Conservation (phyloP, 2,113 vertebrate genomes). For the Dolichotis patagonum region DNA sequence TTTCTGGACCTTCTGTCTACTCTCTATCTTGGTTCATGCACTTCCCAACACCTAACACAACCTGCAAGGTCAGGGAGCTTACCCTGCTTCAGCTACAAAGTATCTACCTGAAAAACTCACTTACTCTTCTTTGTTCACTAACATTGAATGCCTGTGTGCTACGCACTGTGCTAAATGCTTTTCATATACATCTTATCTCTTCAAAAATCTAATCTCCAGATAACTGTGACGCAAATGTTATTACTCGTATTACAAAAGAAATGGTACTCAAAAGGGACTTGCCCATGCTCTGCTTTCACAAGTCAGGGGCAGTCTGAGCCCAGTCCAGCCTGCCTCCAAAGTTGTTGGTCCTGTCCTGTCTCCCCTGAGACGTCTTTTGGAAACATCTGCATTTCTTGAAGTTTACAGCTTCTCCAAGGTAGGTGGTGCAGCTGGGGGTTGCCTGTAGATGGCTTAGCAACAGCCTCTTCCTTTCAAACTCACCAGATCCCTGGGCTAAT, state of each 20-base stretch:
- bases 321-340: neutral
- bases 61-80: neutral
- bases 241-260: neutral
- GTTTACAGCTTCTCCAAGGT: neutral
- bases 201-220: neutral
- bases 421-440: neutral
- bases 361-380: neutral
- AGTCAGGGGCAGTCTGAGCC: neutral
- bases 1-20: neutral
- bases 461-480: conserved; percentile 58
- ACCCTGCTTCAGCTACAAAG: neutral
- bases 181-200: neutral
- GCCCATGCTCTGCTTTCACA: neutral
- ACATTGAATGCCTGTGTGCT: neutral
- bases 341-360: neutral
- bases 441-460: conserved; percentile 68
- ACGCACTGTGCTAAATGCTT: neutral
- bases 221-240: neutral
- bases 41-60: neutral
- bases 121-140: neutral
- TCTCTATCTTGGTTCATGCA: neutral
- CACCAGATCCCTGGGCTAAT: conserved; percentile 63
- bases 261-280: neutral
- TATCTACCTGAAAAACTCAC: neutral
- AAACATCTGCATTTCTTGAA: neutral